Evolutionary conservation across 2,797 vertebrate species (phyloP), one percentile per base, ranked within the genome.

Genomic region (Eulemur mongoz): DNA sequence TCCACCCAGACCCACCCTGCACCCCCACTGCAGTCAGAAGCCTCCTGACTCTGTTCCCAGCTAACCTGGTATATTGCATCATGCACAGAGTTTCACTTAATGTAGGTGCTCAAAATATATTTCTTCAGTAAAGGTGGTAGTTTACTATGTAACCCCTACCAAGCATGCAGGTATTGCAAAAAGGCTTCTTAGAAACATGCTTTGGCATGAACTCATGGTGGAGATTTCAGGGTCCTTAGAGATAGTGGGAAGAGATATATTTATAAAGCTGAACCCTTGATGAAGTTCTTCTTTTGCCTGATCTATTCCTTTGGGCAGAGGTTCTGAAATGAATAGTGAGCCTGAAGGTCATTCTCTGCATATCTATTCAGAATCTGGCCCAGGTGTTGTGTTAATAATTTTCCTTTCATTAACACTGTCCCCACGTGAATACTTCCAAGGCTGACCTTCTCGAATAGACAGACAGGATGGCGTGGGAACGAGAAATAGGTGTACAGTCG

Each of bases 361-460:
- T 96, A 86, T 92, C 88, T 86, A 85, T 89, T 94, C 45, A 54
- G 82, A 95, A 89, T 65, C 78, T 67, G 82, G 89, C 88, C 79
- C 91, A 94, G 78, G 92, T 95, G 95, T 95, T 97, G 73, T 83
- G 79, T 96, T 96, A 96, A 94, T 96, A 95, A 96, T 92, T 93
- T 95, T 81, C 25, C 85, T 97, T 97, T 97, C 89, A 96, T 97
- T 97, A 96, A 38, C 85, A 76, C 89, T 50, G 43, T 70, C 25
- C 92, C 52, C 92, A 91, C 57, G 30, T 95, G 96, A 92, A 72
- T 96, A 95, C 82, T 67, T 75, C 73, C n/a, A 95, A 90, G 91
- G 50, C 45, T 83, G 92, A 95, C 95, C 92, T 97, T 92, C 81
- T 67, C 82, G 91, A 97, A 93, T 95, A 0, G 9, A 75, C 83